Conservation (phyloP, 1,140 invertebrate genomes). For the Leptinotarsa undecemlineata region DNA sequence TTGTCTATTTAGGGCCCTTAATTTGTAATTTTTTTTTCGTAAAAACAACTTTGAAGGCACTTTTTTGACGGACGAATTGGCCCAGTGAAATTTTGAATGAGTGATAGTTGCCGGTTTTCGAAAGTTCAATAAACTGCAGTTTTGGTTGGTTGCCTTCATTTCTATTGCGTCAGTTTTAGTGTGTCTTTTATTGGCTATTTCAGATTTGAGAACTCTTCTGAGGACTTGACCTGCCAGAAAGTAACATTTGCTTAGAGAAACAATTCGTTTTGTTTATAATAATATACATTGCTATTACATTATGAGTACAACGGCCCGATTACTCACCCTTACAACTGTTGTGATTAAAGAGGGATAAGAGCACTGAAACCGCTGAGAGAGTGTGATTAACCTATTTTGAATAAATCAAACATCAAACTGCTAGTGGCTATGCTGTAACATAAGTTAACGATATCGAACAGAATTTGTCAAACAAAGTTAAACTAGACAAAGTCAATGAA, state of each 20-base stretch:
- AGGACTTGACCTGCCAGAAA: slow-evolving; percentile 59
- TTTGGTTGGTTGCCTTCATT: slow-evolving; percentile 58
- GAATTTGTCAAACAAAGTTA: slow-evolving; percentile 45
- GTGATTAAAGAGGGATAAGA: slow-evolving; percentile 25
- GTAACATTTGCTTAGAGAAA: slow-evolving; percentile 43
- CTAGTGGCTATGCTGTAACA: slow-evolving; percentile 42
- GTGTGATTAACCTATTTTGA: slow-evolving; percentile 28
- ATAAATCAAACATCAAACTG: slow-evolving; percentile 27
- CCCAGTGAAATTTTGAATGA: slow-evolving; percentile 69
- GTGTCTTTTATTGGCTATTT: slow-evolving; percentile 69
- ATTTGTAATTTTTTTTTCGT: slow-evolving; percentile 72
- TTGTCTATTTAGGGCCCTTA: slow-evolving; percentile 83
- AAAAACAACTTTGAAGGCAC: slow-evolving; percentile 85
- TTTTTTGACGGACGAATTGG: slow-evolving; percentile 86
- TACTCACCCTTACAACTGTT: slow-evolving; percentile 21
- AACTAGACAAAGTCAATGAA: slow-evolving; percentile 48
- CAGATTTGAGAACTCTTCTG: slow-evolving; percentile 66
- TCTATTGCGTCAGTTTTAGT: slow-evolving; percentile 66
- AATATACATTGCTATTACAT: slow-evolving; percentile 15
- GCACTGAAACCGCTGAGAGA: slow-evolving; percentile 17
- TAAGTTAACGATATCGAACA: slow-evolving; percentile 47
- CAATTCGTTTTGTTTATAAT: background rate
- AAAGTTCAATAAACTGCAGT: slow-evolving; percentile 64
- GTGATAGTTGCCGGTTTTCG: slow-evolving; percentile 61
- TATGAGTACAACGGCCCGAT: slow-evolving; percentile 19